Evolutionary conservation across 1,140 invertebrate species (phyloP).

Genomic region (Trachymyrmex cornetzi): DNA sequence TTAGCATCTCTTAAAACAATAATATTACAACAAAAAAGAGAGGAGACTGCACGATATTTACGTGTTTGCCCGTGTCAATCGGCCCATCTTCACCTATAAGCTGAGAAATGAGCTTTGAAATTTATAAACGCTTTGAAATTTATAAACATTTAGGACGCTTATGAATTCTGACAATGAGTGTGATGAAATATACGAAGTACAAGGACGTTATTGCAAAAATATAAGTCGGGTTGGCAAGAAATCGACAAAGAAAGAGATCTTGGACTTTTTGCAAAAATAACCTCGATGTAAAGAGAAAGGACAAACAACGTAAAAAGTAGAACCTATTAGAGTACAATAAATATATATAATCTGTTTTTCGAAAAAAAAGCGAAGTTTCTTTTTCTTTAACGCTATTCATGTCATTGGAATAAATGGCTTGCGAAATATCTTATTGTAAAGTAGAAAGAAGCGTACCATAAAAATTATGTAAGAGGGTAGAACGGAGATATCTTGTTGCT

Average conservation of each 20-base stretch:
- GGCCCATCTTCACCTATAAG: not conserved
- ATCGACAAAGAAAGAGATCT: not conserved
- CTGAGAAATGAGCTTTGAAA: not conserved
- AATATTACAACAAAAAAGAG: constrained; percentile 75
- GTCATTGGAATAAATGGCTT: not conserved
- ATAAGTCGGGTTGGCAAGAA: not conserved
- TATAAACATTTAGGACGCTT: constrained; percentile 4
- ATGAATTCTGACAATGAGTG: not conserved
- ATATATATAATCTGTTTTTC: not conserved
- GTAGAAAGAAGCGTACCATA: not conserved
- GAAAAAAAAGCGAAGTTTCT: not conserved
- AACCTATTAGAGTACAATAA: not conserved
- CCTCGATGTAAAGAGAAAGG: not conserved
- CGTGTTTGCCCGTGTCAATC: constrained; percentile 59
- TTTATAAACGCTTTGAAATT: constrained; percentile 11
- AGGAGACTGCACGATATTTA: constrained; percentile 72
- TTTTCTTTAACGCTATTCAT: not conserved
- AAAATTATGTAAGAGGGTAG: not conserved
- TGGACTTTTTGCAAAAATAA: not conserved
- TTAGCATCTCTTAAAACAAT: constrained; percentile 64
- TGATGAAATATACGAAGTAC: not conserved
- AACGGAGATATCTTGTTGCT: not conserved
- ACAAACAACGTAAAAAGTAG: not conserved
- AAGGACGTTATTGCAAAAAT: not conserved
- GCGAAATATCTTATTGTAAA: not conserved